phyloP scores from a whole-genome alignment of 2,888 invertebrate species.

The Pyrgus malvae region DNA sequence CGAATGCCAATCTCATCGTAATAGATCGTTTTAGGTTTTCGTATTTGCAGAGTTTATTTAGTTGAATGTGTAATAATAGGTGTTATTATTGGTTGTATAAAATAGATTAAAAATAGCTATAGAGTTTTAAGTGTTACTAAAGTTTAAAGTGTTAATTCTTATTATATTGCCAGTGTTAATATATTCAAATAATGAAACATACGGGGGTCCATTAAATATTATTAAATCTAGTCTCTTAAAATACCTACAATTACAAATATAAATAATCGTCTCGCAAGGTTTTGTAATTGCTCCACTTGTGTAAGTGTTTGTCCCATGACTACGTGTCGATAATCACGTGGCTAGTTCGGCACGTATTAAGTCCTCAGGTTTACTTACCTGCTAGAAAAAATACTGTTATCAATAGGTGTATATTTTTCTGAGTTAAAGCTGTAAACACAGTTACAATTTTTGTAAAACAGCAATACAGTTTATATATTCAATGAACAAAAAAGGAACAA shows the following conservation, averaged over 20 bases:
- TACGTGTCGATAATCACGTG: slow-evolving; percentile 14
- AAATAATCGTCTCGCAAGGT: background rate
- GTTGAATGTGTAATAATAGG: slow-evolving; percentile 6
- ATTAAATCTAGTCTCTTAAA: background rate
- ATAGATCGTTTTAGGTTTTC: background rate
- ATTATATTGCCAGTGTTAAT: background rate
- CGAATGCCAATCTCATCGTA: slow-evolving; percentile 21
- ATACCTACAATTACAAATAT: background rate
- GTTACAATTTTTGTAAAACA: too few relatives aligned
- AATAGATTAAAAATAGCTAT: background rate
- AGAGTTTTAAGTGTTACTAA: background rate
- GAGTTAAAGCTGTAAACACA: too few relatives aligned
- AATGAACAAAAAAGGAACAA: too few relatives aligned
- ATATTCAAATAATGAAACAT: background rate
- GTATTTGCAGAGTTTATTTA: background rate
- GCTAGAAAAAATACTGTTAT: too few relatives aligned
- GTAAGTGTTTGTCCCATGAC: slow-evolving; percentile 4
- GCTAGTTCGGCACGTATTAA: background rate
- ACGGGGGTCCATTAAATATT: background rate
- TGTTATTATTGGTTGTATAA: slow-evolving; percentile 4
- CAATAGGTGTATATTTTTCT: too few relatives aligned
- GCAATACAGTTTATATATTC: too few relatives aligned
- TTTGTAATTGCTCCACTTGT: slow-evolving; percentile 6
- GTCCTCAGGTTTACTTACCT: background rate
- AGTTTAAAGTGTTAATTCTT: background rate